A percentile compares a stretch with the other conserved stretches of the same genome.
These are phyloP conservation scores for Prochilodus magdalenae DNA, from an alignment of 2,113 vertebrate genomes.

Conservation along the genomic window DNA sequence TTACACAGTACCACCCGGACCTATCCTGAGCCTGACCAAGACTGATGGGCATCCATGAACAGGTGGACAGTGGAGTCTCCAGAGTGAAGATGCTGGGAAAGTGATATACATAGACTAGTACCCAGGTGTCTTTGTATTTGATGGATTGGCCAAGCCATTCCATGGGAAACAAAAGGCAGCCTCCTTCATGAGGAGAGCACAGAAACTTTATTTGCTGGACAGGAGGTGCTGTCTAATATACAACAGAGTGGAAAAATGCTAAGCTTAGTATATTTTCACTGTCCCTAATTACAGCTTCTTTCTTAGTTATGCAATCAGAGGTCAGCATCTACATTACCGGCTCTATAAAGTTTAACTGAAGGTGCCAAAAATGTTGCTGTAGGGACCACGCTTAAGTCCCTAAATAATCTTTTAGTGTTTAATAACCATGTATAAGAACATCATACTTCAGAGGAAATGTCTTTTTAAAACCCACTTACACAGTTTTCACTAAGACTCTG, in stretches of 20 bases:
- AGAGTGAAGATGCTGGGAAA: not conserved
- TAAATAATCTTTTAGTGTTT: too few species aligned
- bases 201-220: not conserved
- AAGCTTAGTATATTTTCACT: not conserved
- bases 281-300: not conserved
- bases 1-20: too few species aligned
- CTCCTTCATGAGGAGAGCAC: not conserved
- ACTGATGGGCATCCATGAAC: not conserved
- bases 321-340: too few species aligned
- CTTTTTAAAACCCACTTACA: too few species aligned
- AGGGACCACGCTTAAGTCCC: too few species aligned
- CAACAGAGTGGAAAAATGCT: constrained; percentile 14
- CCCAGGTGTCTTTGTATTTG: not conserved
- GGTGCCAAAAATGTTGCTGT: too few species aligned
- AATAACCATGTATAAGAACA: too few species aligned
- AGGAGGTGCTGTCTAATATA: not conserved
- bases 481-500: too few species aligned
- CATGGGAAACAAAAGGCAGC: not conserved
- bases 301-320: too few species aligned
- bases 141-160: not conserved
- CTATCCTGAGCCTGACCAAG: too few species aligned
- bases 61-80: not conserved
- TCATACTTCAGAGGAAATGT: too few species aligned
- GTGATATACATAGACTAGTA: not conserved
- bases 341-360: too few species aligned